Conservation (phyloP, 2,888 invertebrate genomes). For the Lumbricus terrestris region DNA sequence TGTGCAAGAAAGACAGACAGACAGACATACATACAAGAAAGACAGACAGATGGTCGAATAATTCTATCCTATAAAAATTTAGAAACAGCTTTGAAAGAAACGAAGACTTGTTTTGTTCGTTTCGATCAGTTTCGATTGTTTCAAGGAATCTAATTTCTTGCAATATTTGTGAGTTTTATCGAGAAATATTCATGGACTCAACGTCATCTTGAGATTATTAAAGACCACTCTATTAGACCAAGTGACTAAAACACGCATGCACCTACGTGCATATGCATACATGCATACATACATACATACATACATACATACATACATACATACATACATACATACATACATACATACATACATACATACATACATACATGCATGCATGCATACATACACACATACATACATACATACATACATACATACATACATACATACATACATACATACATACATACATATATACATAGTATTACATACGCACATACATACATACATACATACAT, state of each 20-base stretch:
- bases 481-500: neutral
- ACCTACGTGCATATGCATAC: neutral
- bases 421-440: conserved; percentile 25
- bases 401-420: conserved; percentile 15
- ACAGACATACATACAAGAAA: no score
- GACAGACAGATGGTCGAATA: no score
- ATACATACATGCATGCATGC: conserved; percentile 9
- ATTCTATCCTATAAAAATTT: no score
- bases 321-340: neutral
- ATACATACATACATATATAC: conserved; percentile 27
- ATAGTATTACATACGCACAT: conserved; percentile 26
- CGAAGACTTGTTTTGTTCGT: no score
- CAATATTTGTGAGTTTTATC: no score
- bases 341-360: neutral
- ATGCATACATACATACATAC: neutral
- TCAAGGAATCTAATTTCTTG: no score
- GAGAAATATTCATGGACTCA: no score
- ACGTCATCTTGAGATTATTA: no score
- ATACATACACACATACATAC: conserved; percentile 17
- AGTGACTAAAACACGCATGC: neutral
- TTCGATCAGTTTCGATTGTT: no score
- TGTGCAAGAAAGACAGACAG: no score
- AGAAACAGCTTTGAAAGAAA: no score
- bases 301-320: neutral
- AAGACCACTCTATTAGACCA: no score